Conservation (phyloP, 2,888 invertebrate genomes). For the Agriopis aurantiaria region DNA sequence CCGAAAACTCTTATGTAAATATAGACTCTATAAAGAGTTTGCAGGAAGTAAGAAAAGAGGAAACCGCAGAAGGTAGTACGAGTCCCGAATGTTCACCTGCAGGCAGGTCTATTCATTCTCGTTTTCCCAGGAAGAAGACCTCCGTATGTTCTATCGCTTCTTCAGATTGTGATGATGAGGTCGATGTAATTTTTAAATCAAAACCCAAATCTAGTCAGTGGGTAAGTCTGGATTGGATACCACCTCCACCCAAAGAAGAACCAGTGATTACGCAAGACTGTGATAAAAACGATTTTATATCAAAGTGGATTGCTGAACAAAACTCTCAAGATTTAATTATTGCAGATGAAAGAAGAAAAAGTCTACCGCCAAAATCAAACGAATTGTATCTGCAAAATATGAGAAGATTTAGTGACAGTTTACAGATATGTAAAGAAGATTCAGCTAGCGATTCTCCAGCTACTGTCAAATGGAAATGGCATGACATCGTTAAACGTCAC, state of each 20-base stretch:
- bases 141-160: conserved; percentile 85
- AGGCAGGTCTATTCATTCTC: conserved; percentile 74
- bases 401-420: conserved; percentile 82
- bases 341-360: conserved; percentile 80
- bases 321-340: conserved; percentile 78
- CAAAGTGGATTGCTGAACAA: conserved; percentile 85
- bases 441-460: conserved; percentile 83
- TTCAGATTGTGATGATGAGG: conserved; percentile 83
- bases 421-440: conserved; percentile 84
- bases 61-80: conserved; percentile 63
- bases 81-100: conserved; percentile 70
- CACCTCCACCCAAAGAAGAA: conserved; percentile 82
- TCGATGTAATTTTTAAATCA: conserved; percentile 85
- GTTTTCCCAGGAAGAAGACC: conserved; percentile 81
- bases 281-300: conserved; percentile 85
- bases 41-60: conserved; percentile 83
- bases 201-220: conserved; percentile 87
- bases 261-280: conserved; percentile 82
- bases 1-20: conserved; percentile 86
- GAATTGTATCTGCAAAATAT: conserved; percentile 82
- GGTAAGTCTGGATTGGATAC: conserved; percentile 86
- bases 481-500: conserved; percentile 83
- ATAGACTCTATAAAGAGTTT: conserved; percentile 84
- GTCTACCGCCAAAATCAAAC: conserved; percentile 83
- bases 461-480: conserved; percentile 84